Conservation (phyloP, 2,888 invertebrate species). For the Sesamia inferens region DNA sequence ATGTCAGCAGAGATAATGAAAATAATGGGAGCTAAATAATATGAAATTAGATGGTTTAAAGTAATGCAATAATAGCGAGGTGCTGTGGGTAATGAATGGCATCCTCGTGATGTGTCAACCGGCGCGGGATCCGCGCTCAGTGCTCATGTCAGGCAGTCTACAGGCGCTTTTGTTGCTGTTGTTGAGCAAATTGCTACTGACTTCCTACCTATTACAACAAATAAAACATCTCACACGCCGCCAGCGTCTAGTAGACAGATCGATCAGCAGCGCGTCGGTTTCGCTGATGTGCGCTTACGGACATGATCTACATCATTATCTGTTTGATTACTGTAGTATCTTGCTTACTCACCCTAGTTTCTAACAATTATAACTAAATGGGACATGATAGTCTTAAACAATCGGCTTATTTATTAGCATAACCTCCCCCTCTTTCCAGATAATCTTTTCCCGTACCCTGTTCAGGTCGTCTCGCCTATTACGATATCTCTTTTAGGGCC, state of each 20-base stretch:
- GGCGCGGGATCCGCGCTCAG: conserved; percentile 47
- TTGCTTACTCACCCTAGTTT: conserved; percentile 23
- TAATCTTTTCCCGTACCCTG: too few species aligned
- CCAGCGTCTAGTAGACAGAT: neutral
- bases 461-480: too few species aligned
- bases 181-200: conserved; percentile 64
- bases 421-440: too few species aligned
- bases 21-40: conserved; percentile 88
- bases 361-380: neutral
- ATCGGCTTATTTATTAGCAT: too few species aligned
- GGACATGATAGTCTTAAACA: too few species aligned
- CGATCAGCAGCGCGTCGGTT: neutral
- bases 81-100: conserved; percentile 77
- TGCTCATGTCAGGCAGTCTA: conserved; percentile 46
- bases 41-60: conserved; percentile 87
- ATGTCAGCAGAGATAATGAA: conserved; percentile 87
- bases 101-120: conserved; percentile 77
- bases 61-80: conserved; percentile 85
- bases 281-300: conserved; percentile 11
- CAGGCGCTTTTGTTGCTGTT: conserved; percentile 70
- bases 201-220: conserved; percentile 37
- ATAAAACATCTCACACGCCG: conserved; percentile 38
- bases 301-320: conserved; percentile 8
- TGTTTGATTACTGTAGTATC: neutral
- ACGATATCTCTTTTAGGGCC: too few species aligned